Percentiles rank a stretch among this genome's conserved stretches.
Evolutionary conservation across 2,888 invertebrate species (phyloP).

Genomic region (Polydrusus pterygomalis): DNA sequence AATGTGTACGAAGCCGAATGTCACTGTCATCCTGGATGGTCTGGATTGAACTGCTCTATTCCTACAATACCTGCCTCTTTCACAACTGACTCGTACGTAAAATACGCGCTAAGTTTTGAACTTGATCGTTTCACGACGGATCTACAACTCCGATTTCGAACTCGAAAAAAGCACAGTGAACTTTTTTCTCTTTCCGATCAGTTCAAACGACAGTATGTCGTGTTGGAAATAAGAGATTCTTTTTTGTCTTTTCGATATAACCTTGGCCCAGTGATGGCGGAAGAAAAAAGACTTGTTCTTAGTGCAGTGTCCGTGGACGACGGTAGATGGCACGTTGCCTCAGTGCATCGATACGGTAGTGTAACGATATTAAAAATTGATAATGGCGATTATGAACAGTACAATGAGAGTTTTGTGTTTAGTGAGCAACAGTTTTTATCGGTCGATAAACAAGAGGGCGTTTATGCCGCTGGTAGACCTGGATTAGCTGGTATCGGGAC

Average conservation of each 20-base stretch:
- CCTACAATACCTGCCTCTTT: constrained; percentile 94
- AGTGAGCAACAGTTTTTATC: constrained; percentile 92
- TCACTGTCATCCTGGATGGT: constrained; percentile 96
- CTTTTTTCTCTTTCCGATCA: constrained; percentile 95
- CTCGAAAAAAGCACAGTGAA: constrained; percentile 93
- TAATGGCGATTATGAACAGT: constrained; percentile 93
- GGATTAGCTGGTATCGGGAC: constrained; percentile 94
- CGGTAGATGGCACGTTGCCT: constrained; percentile 97
- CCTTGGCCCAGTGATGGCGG: constrained; percentile 91
- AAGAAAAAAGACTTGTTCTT: constrained; percentile 92
- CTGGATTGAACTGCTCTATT: constrained; percentile 89
- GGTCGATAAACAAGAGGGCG: constrained; percentile 94
- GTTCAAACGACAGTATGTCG: constrained; percentile 94
- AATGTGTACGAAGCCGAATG: constrained; percentile 92
- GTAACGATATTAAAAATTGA: constrained; percentile 93
- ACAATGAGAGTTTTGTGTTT: constrained; percentile 92
- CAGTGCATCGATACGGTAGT: constrained; percentile 92
- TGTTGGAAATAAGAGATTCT: constrained; percentile 91
- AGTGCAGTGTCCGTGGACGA: constrained; percentile 93
- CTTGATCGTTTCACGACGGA: constrained; percentile 94
- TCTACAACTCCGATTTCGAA: constrained; percentile 94
- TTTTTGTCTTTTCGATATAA: constrained; percentile 93
- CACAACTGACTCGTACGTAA: constrained; percentile 94
- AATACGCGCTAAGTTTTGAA: constrained; percentile 95
- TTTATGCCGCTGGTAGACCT: constrained; percentile 95